Percentiles rank a stretch among this genome's conserved stretches.
phyloP scores from a whole-genome alignment of 2,888 invertebrate genomes.

The Dinocampus coccinellae region DNA sequence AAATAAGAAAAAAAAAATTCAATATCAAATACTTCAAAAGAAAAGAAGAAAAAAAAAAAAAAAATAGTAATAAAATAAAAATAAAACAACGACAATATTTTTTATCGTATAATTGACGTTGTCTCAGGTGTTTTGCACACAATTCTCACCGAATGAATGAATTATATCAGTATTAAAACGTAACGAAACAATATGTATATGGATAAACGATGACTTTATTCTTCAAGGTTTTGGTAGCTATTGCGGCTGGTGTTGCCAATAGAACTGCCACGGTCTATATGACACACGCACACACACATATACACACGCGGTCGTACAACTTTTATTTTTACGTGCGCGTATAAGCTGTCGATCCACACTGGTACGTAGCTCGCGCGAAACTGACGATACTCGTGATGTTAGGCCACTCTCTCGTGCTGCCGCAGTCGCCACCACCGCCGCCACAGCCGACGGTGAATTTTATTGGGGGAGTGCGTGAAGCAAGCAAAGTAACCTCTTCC shows the following conservation, averaged over 20 bases:
- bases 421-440: background rate
- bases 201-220: slow-evolving; percentile 10
- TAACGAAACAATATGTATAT: background rate
- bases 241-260: background rate
- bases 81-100: no score
- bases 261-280: background rate
- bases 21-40: no score
- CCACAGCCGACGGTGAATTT: slow-evolving; percentile 10
- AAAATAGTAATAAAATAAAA: background rate
- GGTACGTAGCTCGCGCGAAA: slow-evolving; percentile 29
- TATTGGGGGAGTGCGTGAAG: background rate
- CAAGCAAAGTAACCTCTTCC: background rate
- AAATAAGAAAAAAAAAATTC: background rate
- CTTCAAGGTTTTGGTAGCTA: background rate
- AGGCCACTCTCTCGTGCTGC: background rate
- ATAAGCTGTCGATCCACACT: slow-evolving; percentile 7
- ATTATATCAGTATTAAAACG: background rate
- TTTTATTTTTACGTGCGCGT: background rate
- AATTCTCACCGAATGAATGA: background rate
- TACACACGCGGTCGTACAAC: slow-evolving; percentile 1
- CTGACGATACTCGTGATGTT: slow-evolving; percentile 11
- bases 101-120: background rate
- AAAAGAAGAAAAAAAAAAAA: background rate
- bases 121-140: background rate
- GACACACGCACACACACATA: no score